Conservation (phyloP, 1,140 invertebrate genomes). For the Pseudachorutes palmiensis region DNA sequence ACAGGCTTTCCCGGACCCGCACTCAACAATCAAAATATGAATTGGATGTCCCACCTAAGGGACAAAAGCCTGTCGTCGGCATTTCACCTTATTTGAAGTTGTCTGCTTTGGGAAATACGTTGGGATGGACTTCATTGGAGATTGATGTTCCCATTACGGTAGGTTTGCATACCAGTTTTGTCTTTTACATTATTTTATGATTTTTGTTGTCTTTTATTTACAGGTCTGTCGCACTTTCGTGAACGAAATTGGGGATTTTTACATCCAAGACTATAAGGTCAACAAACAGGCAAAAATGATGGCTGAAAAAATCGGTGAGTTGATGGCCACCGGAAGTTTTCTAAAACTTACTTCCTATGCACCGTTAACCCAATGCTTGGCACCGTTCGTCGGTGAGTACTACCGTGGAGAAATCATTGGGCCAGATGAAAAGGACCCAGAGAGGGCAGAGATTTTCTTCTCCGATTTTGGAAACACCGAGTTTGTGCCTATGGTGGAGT, state of each 20-base stretch:
- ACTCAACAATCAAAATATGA: no score
- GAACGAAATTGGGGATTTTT: neutral
- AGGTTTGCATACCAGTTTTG: neutral
- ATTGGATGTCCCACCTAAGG: no score
- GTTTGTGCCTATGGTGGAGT: neutral
- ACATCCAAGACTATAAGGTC: neutral
- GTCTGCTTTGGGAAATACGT: neutral
- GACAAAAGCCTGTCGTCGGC: neutral
- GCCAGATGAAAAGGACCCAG: no score
- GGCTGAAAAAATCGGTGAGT: neutral
- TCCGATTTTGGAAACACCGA: constrained; percentile 6
- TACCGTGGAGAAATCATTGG: constrained; percentile 3
- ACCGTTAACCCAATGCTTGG: neutral
- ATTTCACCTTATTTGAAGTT: neutral
- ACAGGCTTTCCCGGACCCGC: no score
- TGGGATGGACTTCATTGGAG: neutral
- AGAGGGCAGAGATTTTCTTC: neutral
- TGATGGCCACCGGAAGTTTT: neutral
- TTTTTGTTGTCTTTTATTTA: neutral
- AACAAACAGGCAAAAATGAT: neutral
- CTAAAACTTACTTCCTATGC: neutral
- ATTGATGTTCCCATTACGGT: neutral
- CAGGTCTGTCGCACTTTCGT: neutral
- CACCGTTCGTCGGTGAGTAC: neutral
- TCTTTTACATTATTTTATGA: neutral